These are phyloP conservation scores for Sebastes miniatus DNA, from an alignment of 2,797 vertebrate species.

Conservation along the genomic window DNA sequence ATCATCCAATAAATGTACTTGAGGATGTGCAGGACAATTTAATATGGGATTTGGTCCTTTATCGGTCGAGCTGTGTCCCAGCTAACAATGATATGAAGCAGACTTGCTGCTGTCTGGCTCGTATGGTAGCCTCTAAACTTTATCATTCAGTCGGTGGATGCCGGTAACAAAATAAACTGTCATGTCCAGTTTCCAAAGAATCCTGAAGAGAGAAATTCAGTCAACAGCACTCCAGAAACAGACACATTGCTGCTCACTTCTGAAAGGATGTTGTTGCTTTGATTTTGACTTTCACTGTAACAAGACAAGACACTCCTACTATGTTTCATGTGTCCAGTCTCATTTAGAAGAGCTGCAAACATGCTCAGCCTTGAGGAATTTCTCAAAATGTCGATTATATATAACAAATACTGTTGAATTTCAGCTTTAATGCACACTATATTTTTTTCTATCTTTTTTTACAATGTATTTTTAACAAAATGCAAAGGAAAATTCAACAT, in stretches of 20 bases:
- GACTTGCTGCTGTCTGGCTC: background rate
- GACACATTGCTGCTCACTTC: background rate
- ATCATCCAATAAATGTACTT: conserved; percentile 1
- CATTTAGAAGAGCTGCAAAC: background rate
- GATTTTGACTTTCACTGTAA: conserved; percentile 45
- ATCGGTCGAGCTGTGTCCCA: background rate
- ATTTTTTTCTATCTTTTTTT: background rate
- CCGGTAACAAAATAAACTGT: conserved; percentile 37
- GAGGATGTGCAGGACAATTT: background rate
- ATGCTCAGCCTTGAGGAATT: background rate
- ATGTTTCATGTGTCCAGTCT: conserved; percentile 6
- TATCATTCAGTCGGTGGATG: conserved; percentile 29
- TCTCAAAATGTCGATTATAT: background rate
- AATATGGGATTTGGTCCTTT: conserved; percentile 3
- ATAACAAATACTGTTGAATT: background rate
- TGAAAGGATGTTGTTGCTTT: conserved; percentile 28
- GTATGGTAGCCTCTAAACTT: background rate
- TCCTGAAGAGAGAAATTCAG: background rate
- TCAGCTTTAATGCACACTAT: background rate
- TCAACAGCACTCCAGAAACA: conserved; percentile 33
- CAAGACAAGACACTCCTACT: background rate
- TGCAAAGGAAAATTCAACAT: background rate
- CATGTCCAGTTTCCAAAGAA: conserved; percentile 37
- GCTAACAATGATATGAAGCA: background rate
- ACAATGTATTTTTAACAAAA: background rate